Evolutionary conservation across 2,113 vertebrate species (phyloP).

Genomic region (Anoura caudifer): DNA sequence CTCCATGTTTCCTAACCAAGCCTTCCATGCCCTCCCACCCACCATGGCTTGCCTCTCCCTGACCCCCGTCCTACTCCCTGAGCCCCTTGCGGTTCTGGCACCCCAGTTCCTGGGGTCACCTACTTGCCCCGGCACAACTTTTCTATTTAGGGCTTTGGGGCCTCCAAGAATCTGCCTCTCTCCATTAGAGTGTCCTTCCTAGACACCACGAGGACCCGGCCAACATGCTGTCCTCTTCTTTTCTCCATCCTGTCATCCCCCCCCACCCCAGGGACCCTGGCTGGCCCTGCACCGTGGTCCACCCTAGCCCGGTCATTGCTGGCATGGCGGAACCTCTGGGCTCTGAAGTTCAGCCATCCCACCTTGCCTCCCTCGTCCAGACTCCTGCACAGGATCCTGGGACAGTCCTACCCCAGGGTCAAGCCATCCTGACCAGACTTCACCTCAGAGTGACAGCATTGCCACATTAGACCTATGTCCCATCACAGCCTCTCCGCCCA

Average conservation of each 20-base stretch:
- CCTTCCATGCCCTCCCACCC: not conserved
- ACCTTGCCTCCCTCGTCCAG: not conserved
- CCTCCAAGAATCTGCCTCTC: not conserved
- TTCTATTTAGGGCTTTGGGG: not conserved
- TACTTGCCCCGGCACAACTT: not conserved
- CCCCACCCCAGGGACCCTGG: not conserved
- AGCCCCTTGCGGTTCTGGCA: too few relatives aligned
- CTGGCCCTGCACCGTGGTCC: not conserved
- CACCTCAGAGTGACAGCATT: not conserved
- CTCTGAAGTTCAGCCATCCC: not conserved
- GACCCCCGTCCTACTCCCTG: not conserved
- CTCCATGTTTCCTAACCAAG: not conserved
- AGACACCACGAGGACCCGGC: not conserved
- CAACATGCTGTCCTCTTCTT: not conserved
- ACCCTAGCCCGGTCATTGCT: not conserved
- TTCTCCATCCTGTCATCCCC: not conserved
- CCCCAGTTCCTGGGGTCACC: too few relatives aligned
- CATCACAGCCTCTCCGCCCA: too few relatives aligned
- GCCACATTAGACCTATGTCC: not conserved
- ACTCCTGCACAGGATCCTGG: not conserved
- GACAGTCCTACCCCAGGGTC: not conserved
- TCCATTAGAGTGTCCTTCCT: not conserved
- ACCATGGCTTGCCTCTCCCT: not conserved
- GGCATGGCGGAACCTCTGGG: rapidly evolving
- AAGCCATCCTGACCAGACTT: not conserved